These are phyloP conservation scores for Scomberomorus guttatus DNA, from an alignment of 2,797 vertebrate species.

Conservation along the genomic window DNA sequence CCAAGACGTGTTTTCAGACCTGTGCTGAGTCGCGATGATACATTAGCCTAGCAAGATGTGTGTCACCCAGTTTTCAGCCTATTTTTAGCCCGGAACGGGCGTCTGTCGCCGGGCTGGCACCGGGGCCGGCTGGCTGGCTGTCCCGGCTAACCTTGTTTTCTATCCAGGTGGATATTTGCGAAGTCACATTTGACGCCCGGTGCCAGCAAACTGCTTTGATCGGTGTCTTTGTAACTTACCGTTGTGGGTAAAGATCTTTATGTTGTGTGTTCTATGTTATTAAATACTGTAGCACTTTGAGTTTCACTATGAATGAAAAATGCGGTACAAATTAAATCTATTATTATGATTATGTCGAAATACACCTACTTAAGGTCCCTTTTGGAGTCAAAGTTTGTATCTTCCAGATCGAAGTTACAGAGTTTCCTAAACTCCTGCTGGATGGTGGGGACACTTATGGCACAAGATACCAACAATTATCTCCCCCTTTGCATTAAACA, in stretches of 20 bases:
- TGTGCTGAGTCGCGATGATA: constrained; percentile 71
- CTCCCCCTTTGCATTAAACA: background rate
- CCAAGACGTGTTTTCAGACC: constrained; percentile 56
- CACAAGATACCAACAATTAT: background rate
- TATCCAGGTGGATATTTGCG: constrained; percentile 31
- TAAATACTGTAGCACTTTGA: no score
- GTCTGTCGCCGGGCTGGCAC: constrained; percentile 55
- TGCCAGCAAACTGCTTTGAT: constrained; percentile 20
- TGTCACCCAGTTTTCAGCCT: constrained; percentile 82
- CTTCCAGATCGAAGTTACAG: background rate
- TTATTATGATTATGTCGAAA: background rate
- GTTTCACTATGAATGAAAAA: no score
- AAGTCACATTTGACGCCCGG: constrained; percentile 50
- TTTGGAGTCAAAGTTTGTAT: background rate
- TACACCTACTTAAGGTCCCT: background rate
- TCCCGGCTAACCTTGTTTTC: constrained; percentile 31
- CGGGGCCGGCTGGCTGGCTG: constrained; percentile 41
- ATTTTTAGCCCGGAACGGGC: constrained; percentile 83
- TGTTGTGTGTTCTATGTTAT: no score
- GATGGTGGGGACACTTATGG: background rate
- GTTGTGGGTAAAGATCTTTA: background rate
- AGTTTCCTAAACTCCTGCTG: background rate
- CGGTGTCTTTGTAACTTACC: background rate
- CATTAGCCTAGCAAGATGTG: constrained; percentile 78
- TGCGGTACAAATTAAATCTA: no score